A percentile compares a stretch with the other conserved stretches of the same genome.
Conservation (phyloP, 2,797 vertebrate genomes). For the Hydrocynus forskahlii region DNA sequence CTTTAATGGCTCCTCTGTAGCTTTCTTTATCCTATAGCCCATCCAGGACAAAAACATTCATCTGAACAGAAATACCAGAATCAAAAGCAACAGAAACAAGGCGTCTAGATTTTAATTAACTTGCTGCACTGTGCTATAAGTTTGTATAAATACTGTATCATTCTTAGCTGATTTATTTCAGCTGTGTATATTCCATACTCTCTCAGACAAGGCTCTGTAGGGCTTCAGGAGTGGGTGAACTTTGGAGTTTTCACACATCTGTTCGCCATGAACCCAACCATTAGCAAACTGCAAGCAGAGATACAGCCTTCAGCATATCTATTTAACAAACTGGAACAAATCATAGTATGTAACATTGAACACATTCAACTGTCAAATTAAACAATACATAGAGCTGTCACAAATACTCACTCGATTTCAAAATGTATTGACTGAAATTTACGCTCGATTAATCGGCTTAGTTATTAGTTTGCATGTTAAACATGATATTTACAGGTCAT, state of each 20-base stretch:
- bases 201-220: conserved; percentile 91
- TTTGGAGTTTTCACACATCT: conserved; percentile 88
- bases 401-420: too few relatives aligned
- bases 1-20: conserved; percentile 92
- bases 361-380: too few relatives aligned
- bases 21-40: conserved; percentile 90
- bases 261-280: conserved; percentile 95
- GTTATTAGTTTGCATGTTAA: too few relatives aligned
- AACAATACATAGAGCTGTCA: too few relatives aligned
- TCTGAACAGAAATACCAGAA: background rate
- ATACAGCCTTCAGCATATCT: background rate
- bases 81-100: background rate
- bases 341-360: too few relatives aligned
- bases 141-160: background rate
- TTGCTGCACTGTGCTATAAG: background rate
- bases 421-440: too few relatives aligned
- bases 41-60: background rate
- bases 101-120: background rate
- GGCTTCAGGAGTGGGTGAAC: conserved; percentile 94
- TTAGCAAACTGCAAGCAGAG: conserved; percentile 83
- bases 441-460: too few relatives aligned
- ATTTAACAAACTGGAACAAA: too few relatives aligned
- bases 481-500: too few relatives aligned
- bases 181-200: conserved; percentile 76
- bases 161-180: background rate